These are phyloP conservation scores for Eupleurogrammus muticus DNA, from an alignment of 2,797 vertebrate genomes.

Conservation along the genomic window DNA sequence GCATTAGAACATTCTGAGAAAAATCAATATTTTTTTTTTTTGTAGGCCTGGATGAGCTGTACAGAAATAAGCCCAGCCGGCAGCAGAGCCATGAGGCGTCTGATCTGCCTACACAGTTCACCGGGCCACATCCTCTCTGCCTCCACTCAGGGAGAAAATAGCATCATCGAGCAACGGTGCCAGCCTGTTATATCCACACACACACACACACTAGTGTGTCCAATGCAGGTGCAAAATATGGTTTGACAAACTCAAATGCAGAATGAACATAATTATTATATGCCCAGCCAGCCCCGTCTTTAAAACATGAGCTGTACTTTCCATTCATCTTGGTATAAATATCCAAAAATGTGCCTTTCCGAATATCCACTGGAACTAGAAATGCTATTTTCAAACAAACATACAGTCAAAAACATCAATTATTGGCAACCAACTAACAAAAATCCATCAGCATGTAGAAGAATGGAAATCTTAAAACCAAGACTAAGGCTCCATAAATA, in stretches of 20 bases:
- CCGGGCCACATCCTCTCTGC: constrained; percentile 71
- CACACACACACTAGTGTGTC: constrained; percentile 18
- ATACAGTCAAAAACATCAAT: background rate
- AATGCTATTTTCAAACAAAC: background rate
- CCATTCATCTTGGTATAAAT: background rate
- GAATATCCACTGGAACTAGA: background rate
- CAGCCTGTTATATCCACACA: constrained; percentile 52
- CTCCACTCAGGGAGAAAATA: constrained; percentile 77
- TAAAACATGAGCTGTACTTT: constrained; percentile 4
- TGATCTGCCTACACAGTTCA: constrained; percentile 76
- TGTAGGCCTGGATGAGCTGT: constrained; percentile 37
- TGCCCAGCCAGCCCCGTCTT: background rate
- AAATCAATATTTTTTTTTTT: constrained; percentile 59
- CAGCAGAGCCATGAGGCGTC: constrained; percentile 66
- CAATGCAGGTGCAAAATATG: constrained; percentile 11
- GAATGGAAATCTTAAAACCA: background rate
- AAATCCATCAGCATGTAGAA: no score
- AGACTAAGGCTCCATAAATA: no score
- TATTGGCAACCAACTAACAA: no score
- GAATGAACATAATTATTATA: background rate
- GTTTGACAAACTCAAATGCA: background rate
- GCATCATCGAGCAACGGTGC: constrained; percentile 55
- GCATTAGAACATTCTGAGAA: constrained; percentile 8
- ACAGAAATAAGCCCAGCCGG: constrained; percentile 54
- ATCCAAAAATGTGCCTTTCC: background rate